phyloP scores from a whole-genome alignment of 2,888 invertebrate genomes.

The Trichogramma evanescens region DNA sequence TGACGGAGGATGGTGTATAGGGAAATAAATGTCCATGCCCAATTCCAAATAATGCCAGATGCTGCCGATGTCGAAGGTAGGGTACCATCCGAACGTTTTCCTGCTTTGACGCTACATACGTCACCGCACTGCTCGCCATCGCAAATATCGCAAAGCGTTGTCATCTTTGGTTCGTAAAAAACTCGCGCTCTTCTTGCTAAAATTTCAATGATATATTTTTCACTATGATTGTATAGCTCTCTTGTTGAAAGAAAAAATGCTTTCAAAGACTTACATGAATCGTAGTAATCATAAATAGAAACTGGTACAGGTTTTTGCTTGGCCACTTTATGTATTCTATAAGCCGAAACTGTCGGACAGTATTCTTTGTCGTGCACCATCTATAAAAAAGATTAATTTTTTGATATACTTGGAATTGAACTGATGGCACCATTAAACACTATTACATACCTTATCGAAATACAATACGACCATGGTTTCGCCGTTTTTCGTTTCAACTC shows the following conservation, averaged over 20 bases:
- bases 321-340: slow-evolving; percentile 75
- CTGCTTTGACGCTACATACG: slow-evolving; percentile 39
- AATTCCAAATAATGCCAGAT: no score
- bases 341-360: slow-evolving; percentile 79
- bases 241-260: background rate
- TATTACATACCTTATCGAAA: slow-evolving; percentile 58
- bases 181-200: slow-evolving; percentile 75
- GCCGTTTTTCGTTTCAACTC: slow-evolving; percentile 63
- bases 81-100: slow-evolving; percentile 15
- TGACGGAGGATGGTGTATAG: no score
- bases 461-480: slow-evolving; percentile 63
- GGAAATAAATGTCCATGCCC: no score
- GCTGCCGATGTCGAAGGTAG: slow-evolving; percentile 8
- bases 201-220: background rate
- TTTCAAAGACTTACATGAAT: slow-evolving; percentile 65
- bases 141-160: slow-evolving; percentile 77
- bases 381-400: slow-evolving; percentile 31
- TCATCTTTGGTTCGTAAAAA: slow-evolving; percentile 67
- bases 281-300: slow-evolving; percentile 83
- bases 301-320: slow-evolving; percentile 81
- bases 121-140: slow-evolving; percentile 59
- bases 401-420: background rate
- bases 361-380: slow-evolving; percentile 54
- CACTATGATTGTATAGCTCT: background rate
- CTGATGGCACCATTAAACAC: background rate